These are phyloP conservation scores for Drosophila austrosaltans DNA, from an alignment of 2,888 invertebrate genomes.

Conservation along the genomic window DNA sequence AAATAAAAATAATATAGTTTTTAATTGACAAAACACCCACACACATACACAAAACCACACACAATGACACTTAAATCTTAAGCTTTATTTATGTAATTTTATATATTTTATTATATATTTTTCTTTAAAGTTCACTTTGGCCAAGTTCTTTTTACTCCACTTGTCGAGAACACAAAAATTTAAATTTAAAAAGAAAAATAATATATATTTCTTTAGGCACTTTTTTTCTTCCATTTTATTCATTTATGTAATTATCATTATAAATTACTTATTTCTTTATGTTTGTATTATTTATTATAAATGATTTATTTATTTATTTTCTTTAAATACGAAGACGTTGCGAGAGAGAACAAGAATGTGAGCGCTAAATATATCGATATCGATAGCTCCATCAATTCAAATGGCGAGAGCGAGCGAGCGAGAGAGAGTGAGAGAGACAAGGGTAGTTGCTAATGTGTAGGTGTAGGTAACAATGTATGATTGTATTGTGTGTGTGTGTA, in stretches of 20 bases:
- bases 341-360: conserved; percentile 13
- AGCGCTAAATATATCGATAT: conserved; percentile 8
- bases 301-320: conserved; percentile 30
- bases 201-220: conserved; percentile 12
- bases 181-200: conserved; percentile 37
- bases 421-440: conserved; percentile 18
- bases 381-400: background rate
- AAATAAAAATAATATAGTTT: conserved; percentile 1
- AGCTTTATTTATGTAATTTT: conserved; percentile 19
- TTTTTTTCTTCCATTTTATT: conserved; percentile 12
- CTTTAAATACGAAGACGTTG: conserved; percentile 20
- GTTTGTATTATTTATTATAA: conserved; percentile 10
- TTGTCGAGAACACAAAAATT: conserved; percentile 20
- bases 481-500: conserved; percentile 10
- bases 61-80: background rate
- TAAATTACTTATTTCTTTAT: conserved; percentile 25
- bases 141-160: conserved; percentile 29
- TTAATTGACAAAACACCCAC: background rate
- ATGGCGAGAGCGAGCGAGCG: background rate
- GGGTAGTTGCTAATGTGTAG: conserved; percentile 9
- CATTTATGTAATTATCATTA: conserved; percentile 5
- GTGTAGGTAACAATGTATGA: conserved; percentile 10
- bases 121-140: conserved; percentile 24
- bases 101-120: conserved; percentile 36
- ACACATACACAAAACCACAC: conserved; percentile 10